phyloP scores from a whole-genome alignment of 2,113 vertebrate genomes.

The Ramphastos sulfuratus region DNA sequence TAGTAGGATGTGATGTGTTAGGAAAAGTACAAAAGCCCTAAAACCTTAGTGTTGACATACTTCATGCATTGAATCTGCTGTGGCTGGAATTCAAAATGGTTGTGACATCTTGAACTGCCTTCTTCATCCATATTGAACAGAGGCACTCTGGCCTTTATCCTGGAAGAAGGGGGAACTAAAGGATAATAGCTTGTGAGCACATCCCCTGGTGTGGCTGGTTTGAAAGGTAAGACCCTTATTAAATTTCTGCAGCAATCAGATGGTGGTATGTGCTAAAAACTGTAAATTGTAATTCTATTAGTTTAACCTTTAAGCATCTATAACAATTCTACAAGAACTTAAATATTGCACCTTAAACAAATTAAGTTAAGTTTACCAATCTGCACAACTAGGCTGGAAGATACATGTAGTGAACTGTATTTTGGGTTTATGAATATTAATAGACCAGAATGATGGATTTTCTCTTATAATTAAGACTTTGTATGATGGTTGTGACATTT shows the following conservation, averaged over 20 bases:
- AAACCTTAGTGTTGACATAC: not conserved
- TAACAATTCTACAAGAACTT: not conserved
- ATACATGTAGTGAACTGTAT: not conserved
- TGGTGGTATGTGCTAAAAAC: not conserved
- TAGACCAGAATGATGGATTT: not conserved
- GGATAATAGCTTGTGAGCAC: not conserved
- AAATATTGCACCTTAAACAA: not conserved
- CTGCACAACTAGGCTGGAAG: not conserved
- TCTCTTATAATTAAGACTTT: not conserved
- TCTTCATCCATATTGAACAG: not conserved
- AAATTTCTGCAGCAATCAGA: slow-evolving; percentile 1
- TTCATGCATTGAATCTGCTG: not conserved
- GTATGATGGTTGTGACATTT: not conserved
- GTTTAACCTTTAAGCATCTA: slow-evolving; percentile 1
- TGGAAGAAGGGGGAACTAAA: not conserved
- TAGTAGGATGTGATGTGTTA: rapidly evolving
- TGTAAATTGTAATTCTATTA: not conserved
- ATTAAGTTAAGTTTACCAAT: not conserved
- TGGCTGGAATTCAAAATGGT: not conserved
- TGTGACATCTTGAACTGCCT: not conserved
- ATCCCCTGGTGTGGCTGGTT: not conserved
- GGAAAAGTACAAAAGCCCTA: not conserved
- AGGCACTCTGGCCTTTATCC: not conserved
- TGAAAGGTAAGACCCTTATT: slow-evolving; percentile 34
- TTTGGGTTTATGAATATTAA: not conserved